Evolutionary conservation across 2,113 vertebrate species (phyloP).

Genomic region (Chloropsis cyanopogon): DNA sequence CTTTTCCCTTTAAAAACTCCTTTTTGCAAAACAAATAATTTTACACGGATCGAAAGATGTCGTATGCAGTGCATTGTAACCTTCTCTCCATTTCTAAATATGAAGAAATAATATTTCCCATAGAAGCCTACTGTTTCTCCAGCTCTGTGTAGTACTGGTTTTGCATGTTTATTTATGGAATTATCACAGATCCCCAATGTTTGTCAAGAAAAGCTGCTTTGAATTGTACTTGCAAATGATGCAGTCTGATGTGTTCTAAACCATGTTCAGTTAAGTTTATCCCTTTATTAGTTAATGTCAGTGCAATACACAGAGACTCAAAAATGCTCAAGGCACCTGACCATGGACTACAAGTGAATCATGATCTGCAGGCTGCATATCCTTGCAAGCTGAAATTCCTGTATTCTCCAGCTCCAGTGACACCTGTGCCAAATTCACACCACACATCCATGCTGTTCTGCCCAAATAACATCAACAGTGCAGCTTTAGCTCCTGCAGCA

Average conservation of each 20-base stretch:
- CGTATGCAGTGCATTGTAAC: background rate
- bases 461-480: background rate
- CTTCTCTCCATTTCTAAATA: background rate
- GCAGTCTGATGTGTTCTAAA: background rate
- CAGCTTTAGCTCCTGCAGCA: background rate
- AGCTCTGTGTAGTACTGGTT: background rate
- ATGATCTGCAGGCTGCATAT: background rate
- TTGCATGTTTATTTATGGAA: background rate
- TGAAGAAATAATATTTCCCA: background rate
- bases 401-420: background rate
- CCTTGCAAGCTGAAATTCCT: background rate
- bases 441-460: background rate
- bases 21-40: background rate
- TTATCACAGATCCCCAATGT: background rate
- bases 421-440: background rate
- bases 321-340: background rate
- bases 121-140: background rate
- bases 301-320: background rate
- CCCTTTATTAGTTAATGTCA: background rate
- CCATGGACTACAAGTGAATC: background rate
- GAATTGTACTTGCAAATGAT: background rate
- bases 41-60: background rate
- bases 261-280: background rate
- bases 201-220: background rate
- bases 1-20: background rate